Conservation (phyloP, 2,797 vertebrate genomes). For the Phoxinus dragarum region DNA sequence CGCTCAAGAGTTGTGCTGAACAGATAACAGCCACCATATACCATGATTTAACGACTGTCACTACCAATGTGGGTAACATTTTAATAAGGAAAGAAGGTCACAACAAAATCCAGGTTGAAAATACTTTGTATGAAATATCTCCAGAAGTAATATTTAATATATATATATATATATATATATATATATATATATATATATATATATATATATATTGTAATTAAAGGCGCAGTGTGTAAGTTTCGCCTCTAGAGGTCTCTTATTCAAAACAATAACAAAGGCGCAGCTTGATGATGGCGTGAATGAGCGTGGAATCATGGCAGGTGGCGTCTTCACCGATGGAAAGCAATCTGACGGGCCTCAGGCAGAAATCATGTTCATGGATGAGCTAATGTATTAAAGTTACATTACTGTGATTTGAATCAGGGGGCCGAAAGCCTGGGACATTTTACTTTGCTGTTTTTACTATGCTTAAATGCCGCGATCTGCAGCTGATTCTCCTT, state of each 20-base stretch:
- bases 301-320: not conserved
- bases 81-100: slow-evolving; percentile 44
- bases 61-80: slow-evolving; percentile 29
- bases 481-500: not conserved
- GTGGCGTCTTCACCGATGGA: not conserved
- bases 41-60: slow-evolving; percentile 45
- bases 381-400: not conserved
- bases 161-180: no score
- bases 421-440: not conserved
- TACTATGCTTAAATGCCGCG: no score
- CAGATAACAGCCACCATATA: slow-evolving; percentile 40
- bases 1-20: slow-evolving; percentile 48
- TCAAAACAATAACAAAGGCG: not conserved
- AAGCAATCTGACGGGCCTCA: not conserved
- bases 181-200: no score
- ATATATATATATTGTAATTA: not conserved
- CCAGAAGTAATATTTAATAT: no score
- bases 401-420: no score
- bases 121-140: not conserved
- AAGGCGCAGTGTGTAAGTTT: not conserved
- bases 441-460: not conserved
- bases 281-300: not conserved
- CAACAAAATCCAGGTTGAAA: not conserved
- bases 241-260: not conserved
- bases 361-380: not conserved